These are phyloP conservation scores for Pogonognathellus flavescens DNA, from an alignment of 1,140 invertebrate genomes.

Conservation along the genomic window DNA sequence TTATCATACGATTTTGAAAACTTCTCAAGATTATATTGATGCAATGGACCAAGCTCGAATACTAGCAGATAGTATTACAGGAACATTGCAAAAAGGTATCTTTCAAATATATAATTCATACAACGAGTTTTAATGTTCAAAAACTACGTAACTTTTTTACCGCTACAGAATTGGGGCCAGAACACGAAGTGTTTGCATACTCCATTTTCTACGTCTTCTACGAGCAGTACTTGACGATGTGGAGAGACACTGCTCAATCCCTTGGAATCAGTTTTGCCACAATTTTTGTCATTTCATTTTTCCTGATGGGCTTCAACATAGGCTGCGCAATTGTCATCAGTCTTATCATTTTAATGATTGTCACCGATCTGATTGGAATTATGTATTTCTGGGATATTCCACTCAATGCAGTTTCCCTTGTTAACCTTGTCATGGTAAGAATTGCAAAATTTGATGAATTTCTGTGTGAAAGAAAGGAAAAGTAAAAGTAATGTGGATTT, in stretches of 20 bases:
- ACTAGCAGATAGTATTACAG: conserved; percentile 87
- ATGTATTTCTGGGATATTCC: conserved; percentile 96
- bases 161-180: background rate
- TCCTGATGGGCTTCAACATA: conserved; percentile 94
- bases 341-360: conserved; percentile 93
- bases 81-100: conserved; percentile 56
- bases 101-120: conserved; percentile 69
- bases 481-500: background rate
- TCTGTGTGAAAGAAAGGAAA: background rate
- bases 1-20: conserved; percentile 93
- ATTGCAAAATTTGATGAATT: too few species aligned
- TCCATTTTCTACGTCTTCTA: conserved; percentile 97
- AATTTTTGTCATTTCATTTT: conserved; percentile 94
- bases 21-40: conserved; percentile 91
- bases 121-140: background rate
- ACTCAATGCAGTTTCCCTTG: conserved; percentile 96
- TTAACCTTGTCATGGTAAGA: conserved; percentile 96
- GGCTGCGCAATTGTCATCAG: conserved; percentile 90
- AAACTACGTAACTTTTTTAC: background rate
- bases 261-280: conserved; percentile 88
- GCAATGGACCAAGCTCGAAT: conserved; percentile 85
- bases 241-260: conserved; percentile 89
- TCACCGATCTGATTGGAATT: conserved; percentile 89
- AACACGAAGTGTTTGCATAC: conserved; percentile 62
- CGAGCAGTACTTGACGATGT: conserved; percentile 98